Conservation (phyloP, 2,888 invertebrate genomes). For the Onchidella celtica region DNA sequence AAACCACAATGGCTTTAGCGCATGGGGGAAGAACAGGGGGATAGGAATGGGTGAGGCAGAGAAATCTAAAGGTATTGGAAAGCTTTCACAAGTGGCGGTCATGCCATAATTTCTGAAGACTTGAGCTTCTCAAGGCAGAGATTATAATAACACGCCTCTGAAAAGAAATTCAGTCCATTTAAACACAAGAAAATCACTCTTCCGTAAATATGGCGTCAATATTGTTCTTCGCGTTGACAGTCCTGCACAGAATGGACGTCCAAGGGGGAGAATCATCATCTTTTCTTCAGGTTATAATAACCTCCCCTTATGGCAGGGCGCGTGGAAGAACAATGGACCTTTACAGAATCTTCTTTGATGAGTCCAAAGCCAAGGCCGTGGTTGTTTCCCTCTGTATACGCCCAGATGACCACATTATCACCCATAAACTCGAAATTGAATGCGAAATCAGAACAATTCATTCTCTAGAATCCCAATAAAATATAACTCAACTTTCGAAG, state of each 20-base stretch:
- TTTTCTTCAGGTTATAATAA: background rate
- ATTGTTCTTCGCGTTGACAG: background rate
- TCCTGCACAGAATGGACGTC: background rate
- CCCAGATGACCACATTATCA: background rate
- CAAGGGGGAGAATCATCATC: background rate
- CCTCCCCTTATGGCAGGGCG: background rate
- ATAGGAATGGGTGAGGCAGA: no score
- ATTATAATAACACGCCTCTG: no score
- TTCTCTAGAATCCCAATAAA: no score
- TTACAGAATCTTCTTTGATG: slow-evolving; percentile 6
- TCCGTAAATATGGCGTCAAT: background rate
- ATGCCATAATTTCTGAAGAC: no score
- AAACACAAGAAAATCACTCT: background rate
- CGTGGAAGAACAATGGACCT: background rate
- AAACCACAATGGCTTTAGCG: no score
- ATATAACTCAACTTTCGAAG: no score
- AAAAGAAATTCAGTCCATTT: no score
- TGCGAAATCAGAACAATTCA: no score
- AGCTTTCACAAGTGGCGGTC: no score
- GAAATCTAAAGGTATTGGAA: no score
- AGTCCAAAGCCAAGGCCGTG: background rate
- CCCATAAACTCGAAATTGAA: background rate
- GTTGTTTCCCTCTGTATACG: background rate
- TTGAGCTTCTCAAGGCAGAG: no score
- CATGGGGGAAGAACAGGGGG: no score